Evolutionary conservation across 2,113 vertebrate genomes (phyloP).

Genomic region (Thalassoma bifasciatum): DNA sequence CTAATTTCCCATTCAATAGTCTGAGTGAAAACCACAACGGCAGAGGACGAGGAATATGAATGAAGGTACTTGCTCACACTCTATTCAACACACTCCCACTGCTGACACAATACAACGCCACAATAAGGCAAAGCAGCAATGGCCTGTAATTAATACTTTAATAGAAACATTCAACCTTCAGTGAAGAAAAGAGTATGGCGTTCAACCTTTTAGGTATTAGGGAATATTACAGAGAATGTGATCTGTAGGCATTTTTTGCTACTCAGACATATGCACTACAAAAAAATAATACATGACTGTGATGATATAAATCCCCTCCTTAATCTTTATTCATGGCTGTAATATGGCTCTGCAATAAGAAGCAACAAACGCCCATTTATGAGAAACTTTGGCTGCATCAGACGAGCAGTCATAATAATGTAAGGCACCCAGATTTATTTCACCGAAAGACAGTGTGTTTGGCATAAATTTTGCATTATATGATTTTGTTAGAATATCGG

Average conservation of each 20-base stretch:
- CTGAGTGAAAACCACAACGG: conserved; percentile 31
- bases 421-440: no score
- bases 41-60: conserved; percentile 43
- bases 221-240: neutral
- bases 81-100: neutral
- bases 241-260: neutral
- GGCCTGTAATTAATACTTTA: conserved; percentile 19
- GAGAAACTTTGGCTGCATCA: no score
- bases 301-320: no score
- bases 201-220: neutral
- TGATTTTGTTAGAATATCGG: neutral
- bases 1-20: conserved; percentile 59
- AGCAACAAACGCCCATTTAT: no score
- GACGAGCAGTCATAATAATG: no score
- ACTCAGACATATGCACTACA: neutral
- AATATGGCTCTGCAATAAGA: no score
- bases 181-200: neutral
- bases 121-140: neutral
- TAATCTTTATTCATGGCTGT: no score
- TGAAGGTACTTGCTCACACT: conserved; percentile 24
- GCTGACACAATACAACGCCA: conserved; percentile 21
- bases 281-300: neutral
- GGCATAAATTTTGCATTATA: no score
- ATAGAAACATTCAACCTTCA: conserved; percentile 27
- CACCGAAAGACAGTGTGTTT: no score